These are phyloP conservation scores for Ips nitidus DNA, from an alignment of 1,140 invertebrate species.

Conservation along the genomic window DNA sequence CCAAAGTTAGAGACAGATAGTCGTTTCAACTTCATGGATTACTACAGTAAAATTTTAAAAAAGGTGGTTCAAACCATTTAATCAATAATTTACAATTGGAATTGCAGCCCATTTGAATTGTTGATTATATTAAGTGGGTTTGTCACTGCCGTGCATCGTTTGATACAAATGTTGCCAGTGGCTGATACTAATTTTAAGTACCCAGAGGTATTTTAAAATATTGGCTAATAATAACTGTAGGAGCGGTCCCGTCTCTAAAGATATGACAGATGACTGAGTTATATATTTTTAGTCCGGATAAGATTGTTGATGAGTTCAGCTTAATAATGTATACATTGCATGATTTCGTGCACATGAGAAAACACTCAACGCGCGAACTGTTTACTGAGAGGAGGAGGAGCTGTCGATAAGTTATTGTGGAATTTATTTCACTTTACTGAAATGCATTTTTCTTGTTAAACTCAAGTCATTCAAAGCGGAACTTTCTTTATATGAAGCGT, in stretches of 20 bases:
- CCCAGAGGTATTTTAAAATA: constrained; percentile 20
- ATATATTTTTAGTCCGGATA: constrained; percentile 18
- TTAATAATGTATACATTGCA: constrained; percentile 18
- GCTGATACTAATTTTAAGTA: constrained; percentile 15
- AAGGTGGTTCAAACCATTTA: no score
- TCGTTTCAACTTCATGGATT: no score
- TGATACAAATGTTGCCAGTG: constrained; percentile 6
- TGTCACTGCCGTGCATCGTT: not conserved
- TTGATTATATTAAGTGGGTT: no score
- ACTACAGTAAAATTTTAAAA: no score
- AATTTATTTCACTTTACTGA: not conserved
- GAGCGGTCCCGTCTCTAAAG: constrained; percentile 14
- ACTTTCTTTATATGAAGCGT: not conserved
- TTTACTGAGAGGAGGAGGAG: constrained; percentile 8
- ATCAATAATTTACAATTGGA: no score
- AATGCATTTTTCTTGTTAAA: constrained; percentile 4
- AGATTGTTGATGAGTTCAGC: constrained; percentile 12
- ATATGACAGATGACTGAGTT: constrained; percentile 20
- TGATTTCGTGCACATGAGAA: constrained; percentile 13
- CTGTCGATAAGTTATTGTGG: constrained; percentile 16
- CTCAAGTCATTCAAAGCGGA: not conserved
- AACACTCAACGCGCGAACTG: constrained; percentile 8
- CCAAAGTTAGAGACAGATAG: no score
- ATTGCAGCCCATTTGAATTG: no score
- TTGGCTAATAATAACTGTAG: constrained; percentile 20